Evolutionary conservation across 2,888 invertebrate genomes (phyloP).

Genomic region (Xanthorhoe spadicearia): DNA sequence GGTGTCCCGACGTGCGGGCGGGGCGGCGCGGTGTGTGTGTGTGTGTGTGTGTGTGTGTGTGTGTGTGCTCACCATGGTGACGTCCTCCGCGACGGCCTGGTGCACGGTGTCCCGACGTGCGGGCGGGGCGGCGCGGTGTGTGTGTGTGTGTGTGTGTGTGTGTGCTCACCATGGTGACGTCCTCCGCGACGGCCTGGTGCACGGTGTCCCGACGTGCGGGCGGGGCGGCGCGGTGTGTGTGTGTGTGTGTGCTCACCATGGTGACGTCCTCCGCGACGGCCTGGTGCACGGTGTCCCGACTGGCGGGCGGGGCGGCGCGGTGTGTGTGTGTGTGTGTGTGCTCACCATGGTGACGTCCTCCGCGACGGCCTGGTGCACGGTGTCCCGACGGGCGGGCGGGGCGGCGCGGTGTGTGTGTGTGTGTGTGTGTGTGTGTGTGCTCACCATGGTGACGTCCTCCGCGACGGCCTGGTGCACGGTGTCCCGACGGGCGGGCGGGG

Average conservation of each 20-base stretch:
- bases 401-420: too few species aligned
- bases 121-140: slow-evolving; percentile 85
- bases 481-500: slow-evolving; percentile 85
- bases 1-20: slow-evolving; percentile 87
- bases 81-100: slow-evolving; percentile 95
- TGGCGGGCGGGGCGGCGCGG: slow-evolving; percentile 85
- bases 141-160: too few species aligned
- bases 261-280: slow-evolving; percentile 93
- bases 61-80: slow-evolving; percentile 19
- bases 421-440: too few species aligned
- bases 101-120: slow-evolving; percentile 93
- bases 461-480: slow-evolving; percentile 96
- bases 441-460: slow-evolving; percentile 85
- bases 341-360: slow-evolving; percentile 85
- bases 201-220: slow-evolving; percentile 90
- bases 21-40: slow-evolving; percentile 87
- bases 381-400: slow-evolving; percentile 86
- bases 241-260: slow-evolving; percentile 5
- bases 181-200: slow-evolving; percentile 95
- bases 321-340: too few species aligned
- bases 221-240: slow-evolving; percentile 86
- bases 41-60: too few species aligned
- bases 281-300: slow-evolving; percentile 93
- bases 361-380: slow-evolving; percentile 96
- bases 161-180: slow-evolving; percentile 74